These are phyloP conservation scores for Galerucella nymphaeae DNA, from an alignment of 2,888 invertebrate species.

Conservation along the genomic window DNA sequence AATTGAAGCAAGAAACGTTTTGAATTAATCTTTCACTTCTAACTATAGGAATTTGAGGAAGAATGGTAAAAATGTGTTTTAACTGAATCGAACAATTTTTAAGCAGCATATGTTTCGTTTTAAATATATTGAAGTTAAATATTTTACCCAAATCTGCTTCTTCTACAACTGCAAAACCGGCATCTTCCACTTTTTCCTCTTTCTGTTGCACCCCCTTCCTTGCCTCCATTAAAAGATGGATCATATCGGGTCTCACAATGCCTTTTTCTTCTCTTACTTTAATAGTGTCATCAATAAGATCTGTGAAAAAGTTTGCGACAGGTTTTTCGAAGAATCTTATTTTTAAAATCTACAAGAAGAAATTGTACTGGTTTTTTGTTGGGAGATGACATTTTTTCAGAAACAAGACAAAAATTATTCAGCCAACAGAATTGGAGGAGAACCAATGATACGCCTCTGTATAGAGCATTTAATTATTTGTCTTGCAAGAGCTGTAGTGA, in stretches of 20 bases:
- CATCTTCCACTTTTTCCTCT: constrained; percentile 42
- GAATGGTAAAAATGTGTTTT: too few relatives aligned
- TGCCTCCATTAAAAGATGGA: constrained; percentile 68
- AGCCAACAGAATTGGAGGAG: too few relatives aligned
- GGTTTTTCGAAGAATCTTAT: constrained; percentile 45
- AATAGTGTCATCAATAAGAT: constrained; percentile 61
- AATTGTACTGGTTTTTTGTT: too few relatives aligned
- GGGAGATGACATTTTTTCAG: too few relatives aligned
- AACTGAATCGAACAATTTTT: too few relatives aligned
- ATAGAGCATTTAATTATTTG: too few relatives aligned
- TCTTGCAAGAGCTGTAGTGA: too few relatives aligned
- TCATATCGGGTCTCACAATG: constrained; percentile 69
- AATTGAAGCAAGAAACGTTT: not conserved
- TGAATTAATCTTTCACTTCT: too few relatives aligned
- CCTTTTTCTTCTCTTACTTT: constrained; percentile 64
- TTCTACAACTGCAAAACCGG: constrained; percentile 51
- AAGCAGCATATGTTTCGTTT: too few relatives aligned
- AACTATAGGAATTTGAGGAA: too few relatives aligned
- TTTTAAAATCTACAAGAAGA: constrained; percentile 44
- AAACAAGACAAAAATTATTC: too few relatives aligned
- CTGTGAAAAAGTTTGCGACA: constrained; percentile 47
- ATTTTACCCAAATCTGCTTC: constrained; percentile 37
- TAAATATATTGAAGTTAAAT: not conserved
- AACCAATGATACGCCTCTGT: too few relatives aligned
- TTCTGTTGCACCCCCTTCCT: constrained; percentile 50